Conservation (phyloP, 2,888 invertebrate species). For the Strigamia crassipes region DNA sequence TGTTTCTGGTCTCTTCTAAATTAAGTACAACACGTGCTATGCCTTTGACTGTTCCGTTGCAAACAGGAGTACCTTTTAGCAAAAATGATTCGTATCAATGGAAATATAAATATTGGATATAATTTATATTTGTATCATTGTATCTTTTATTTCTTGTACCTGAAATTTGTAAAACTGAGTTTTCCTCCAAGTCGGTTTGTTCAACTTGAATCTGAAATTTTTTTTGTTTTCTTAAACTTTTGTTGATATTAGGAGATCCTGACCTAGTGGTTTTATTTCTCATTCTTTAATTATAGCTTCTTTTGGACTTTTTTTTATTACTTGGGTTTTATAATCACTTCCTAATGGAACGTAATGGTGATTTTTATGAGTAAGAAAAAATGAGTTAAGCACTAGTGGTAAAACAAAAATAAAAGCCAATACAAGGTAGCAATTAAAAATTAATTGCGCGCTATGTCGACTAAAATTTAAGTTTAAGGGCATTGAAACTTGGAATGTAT, state of each 20-base stretch:
- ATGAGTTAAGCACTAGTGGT: conserved; percentile 47
- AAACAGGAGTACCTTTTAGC: conserved; percentile 70
- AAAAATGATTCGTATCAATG: conserved; percentile 13
- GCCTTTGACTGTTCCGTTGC: conserved; percentile 70
- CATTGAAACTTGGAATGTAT: not conserved
- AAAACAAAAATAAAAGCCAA: not conserved
- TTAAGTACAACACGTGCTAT: conserved; percentile 73
- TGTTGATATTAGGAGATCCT: not conserved
- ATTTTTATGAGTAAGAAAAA: not conserved
- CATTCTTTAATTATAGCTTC: not conserved
- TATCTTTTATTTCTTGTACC: not conserved
- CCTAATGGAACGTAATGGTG: not conserved
- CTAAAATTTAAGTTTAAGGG: not conserved
- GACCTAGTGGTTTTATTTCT: not conserved
- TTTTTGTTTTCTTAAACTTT: not conserved
- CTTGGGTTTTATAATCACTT: not conserved
- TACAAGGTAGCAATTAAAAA: not conserved
- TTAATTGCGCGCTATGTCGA: not conserved
- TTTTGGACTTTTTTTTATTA: not conserved
- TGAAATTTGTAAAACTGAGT: conserved; percentile 21
- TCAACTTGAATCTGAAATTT: conserved; percentile 26
- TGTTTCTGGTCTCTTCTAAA: conserved; percentile 67
- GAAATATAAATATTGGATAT: not conserved
- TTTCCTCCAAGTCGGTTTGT: conserved; percentile 25
- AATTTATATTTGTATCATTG: not conserved